Conservation (phyloP, 2,113 vertebrate genomes). For the Trachemys scripta region DNA sequence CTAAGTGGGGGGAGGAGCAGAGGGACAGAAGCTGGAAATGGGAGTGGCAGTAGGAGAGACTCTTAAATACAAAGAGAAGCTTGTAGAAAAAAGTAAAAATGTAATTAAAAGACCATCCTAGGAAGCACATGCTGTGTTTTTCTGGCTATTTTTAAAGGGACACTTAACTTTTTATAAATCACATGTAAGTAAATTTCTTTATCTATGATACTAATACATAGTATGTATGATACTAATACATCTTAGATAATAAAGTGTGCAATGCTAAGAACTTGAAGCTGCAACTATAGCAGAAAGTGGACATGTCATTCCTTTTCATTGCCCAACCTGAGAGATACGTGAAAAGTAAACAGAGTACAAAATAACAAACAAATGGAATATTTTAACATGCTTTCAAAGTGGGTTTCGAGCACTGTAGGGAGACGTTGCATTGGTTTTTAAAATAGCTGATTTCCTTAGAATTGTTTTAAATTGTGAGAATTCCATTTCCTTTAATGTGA, state of each 20-base stretch:
- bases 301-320: no score
- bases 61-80: not conserved
- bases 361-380: no score
- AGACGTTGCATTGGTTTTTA: not conserved
- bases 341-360: no score
- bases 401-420: not conserved
- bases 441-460: not conserved
- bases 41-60: not conserved
- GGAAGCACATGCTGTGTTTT: not conserved
- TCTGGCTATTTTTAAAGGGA: not conserved
- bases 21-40: not conserved
- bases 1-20: not conserved
- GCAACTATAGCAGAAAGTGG: no score
- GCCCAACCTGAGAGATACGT: no score
- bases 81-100: not conserved
- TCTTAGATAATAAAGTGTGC: no score
- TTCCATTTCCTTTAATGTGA: conserved; percentile 6
- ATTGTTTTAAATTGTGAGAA: not conserved
- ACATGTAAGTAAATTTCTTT: no score
- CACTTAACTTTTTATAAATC: not conserved
- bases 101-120: not conserved
- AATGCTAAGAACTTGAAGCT: no score
- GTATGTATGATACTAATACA: no score
- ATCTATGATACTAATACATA: no score
- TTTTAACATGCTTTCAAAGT: not conserved